These are phyloP conservation scores for Argyresthia albistria DNA, from an alignment of 2,888 invertebrate genomes.

Conservation along the genomic window DNA sequence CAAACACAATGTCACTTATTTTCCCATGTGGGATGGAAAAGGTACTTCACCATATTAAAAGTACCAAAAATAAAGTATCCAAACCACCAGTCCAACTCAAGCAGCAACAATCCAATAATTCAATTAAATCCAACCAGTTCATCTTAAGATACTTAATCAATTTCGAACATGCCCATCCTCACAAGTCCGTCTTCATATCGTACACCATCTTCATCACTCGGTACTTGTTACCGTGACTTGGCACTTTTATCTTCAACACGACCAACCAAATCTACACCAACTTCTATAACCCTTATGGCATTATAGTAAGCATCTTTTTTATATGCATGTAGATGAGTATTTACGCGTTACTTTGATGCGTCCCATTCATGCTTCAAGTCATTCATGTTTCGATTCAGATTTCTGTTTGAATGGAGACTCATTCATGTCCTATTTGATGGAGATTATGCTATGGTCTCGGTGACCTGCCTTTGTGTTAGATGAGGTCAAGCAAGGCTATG, in stretches of 20 bases:
- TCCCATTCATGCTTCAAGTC: slow-evolving; percentile 44
- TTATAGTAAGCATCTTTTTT: background rate
- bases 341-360: slow-evolving; percentile 35
- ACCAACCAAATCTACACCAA: background rate
- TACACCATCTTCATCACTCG: slow-evolving; percentile 38
- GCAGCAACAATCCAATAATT: background rate
- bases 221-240: slow-evolving; percentile 39
- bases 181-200: slow-evolving; percentile 36
- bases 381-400: slow-evolving; percentile 35
- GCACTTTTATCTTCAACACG: slow-evolving; percentile 7
- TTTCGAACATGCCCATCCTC: slow-evolving; percentile 39
- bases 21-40: too few relatives aligned
- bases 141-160: slow-evolving; percentile 39
- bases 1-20: too few relatives aligned
- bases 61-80: too few relatives aligned
- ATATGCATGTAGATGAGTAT: slow-evolving; percentile 6
- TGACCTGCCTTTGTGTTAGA: background rate
- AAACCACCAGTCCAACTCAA: too few relatives aligned
- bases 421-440: slow-evolving; percentile 6
- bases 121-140: background rate
- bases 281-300: slow-evolving; percentile 1
- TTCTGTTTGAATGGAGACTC: slow-evolving; percentile 11
- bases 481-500: too few relatives aligned
- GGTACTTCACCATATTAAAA: too few relatives aligned
- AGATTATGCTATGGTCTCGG: background rate